phyloP scores from a whole-genome alignment of 1,140 invertebrate genomes.

The Brachionus sp. region DNA sequence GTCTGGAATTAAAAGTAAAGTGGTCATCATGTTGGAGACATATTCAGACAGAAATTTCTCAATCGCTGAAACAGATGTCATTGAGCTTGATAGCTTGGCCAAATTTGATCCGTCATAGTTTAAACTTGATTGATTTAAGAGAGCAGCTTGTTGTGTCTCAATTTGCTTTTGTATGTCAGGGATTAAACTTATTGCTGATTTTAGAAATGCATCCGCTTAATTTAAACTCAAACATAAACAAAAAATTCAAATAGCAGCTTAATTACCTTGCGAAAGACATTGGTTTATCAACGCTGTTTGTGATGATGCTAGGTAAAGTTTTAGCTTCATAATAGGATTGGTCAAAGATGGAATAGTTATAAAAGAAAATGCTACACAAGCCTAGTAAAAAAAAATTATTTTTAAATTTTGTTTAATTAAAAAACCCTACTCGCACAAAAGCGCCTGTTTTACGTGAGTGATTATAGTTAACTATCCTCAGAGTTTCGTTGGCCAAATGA shows the following conservation, averaged over 20 bases:
- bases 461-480: constrained; percentile 70
- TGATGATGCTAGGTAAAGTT: constrained; percentile 79
- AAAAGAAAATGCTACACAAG: constrained; percentile 89
- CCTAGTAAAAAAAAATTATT: constrained; percentile 57
- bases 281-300: constrained; percentile 83
- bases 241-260: too few species aligned
- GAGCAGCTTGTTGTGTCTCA: constrained; percentile 67
- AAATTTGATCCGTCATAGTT: constrained; percentile 1
- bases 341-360: constrained; percentile 89
- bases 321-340: constrained; percentile 70
- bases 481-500: constrained; percentile 70
- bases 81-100: background rate
- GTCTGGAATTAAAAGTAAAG: constrained; percentile 63
- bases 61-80: background rate
- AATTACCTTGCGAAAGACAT: constrained; percentile 83
- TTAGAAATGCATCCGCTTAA: constrained; percentile 81
- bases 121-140: background rate
- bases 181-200: constrained; percentile 75
- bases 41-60: constrained; percentile 42
- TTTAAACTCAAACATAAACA: constrained; percentile 58
- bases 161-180: constrained; percentile 73
- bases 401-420: background rate
- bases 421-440: constrained; percentile 68
- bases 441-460: constrained; percentile 75
- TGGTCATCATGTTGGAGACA: background rate